phyloP scores from a whole-genome alignment of 2,113 vertebrate genomes.

The Podiceps cristatus region DNA sequence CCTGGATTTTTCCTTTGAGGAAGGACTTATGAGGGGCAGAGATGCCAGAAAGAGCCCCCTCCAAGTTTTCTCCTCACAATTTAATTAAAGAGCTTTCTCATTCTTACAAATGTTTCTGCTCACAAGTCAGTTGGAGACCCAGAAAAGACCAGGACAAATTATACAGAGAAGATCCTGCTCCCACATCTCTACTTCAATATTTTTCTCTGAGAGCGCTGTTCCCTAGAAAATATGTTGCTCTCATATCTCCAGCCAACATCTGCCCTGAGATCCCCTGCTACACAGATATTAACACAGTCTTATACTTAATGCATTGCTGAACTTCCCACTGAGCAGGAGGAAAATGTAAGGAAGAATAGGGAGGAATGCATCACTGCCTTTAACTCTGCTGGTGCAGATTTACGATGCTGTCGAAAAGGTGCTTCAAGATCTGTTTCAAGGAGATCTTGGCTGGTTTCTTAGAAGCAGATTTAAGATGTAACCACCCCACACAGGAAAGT shows the following conservation, averaged over 20 bases:
- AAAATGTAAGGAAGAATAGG: background rate
- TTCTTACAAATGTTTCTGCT: background rate
- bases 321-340: background rate
- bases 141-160: background rate
- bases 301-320: background rate
- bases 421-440: background rate
- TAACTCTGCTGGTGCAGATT: background rate
- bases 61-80: background rate
- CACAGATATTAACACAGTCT: background rate
- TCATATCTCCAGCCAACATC: slow-evolving; percentile 38
- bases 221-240: background rate
- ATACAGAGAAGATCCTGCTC: background rate
- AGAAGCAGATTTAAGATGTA: background rate
- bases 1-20: background rate
- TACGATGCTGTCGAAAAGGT: background rate
- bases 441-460: background rate
- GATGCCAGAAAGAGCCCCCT: background rate
- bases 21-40: background rate
- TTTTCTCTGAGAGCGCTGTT: background rate
- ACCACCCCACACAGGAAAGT: background rate
- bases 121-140: background rate
- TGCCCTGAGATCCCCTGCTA: background rate
- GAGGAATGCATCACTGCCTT: background rate
- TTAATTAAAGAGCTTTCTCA: background rate
- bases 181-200: background rate